Evolutionary conservation across 53 echinoderm and acorn worm genomes (phyloP), one percentile per base, ranked within the genome.

Genomic region (Hippasteria phrygiana): DNA sequence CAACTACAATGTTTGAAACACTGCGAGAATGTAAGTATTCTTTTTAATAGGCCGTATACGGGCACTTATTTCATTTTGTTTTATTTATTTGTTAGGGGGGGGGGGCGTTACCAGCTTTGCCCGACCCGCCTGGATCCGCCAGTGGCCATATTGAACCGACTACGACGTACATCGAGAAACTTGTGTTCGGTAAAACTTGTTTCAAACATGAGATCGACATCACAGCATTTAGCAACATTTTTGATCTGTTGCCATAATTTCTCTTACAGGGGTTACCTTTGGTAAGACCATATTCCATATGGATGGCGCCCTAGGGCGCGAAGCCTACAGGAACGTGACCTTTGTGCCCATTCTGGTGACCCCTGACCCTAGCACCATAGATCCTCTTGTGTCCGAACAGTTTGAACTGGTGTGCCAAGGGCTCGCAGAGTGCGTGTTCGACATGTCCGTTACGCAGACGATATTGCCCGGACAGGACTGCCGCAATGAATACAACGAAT

Each of bases 271-370:
- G 89, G 28, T 56, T 16, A 90, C 92, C 22, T 12, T 67, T 2
- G 63, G 84, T 1, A 39, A 88, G 0, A 54, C 31, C 17, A 39
- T 91, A 2, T 94, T 94, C 55, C 76, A 76, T 16, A 87, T 79
- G 11, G 69, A 65, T 32, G 65, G 80, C 8, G 55, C 14, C 6
- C 84, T 13, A 18, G 37, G 31, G 7, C 73, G 71, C 43, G n/a
- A 20, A 7, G 47, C 90, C 74, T 94, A 94, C 77, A 88, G 75
- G 11, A 94, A 96, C 74, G 7, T 12, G 0, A 73, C 73, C 28
- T 90, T 92, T 55, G 88, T 94, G 8, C 94, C 96, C 2, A 42
- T 55, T 0, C 55, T 96, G 41, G 74, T 50, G 48, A 85, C 85
- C 14, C 91, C 91, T 3, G 73, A 73, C 37, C 34, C 87, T 14